These are phyloP conservation scores for Dryobates pubescens DNA, from an alignment of 2,797 vertebrate species.

Conservation along the genomic window DNA sequence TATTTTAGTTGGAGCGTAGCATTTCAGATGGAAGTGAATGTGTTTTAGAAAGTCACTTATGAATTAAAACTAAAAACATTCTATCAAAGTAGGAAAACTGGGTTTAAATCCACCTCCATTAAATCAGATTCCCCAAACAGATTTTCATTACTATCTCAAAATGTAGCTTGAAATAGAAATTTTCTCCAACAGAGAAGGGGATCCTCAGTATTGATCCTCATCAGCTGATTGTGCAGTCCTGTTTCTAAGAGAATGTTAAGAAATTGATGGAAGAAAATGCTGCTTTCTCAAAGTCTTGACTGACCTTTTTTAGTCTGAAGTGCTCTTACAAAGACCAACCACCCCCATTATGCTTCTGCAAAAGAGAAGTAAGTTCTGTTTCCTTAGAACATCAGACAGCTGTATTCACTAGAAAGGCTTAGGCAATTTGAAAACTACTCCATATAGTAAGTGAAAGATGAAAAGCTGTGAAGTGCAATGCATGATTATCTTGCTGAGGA, in stretches of 20 bases:
- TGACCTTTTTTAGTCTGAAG: conserved; percentile 14
- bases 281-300: not conserved
- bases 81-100: not conserved
- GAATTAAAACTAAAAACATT: not conserved
- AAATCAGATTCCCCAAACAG: not conserved
- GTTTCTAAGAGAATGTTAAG: not conserved
- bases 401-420: not conserved
- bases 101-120: not conserved
- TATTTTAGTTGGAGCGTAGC: not conserved
- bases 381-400: not conserved
- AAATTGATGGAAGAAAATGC: not conserved
- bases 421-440: not conserved
- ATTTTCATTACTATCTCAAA: not conserved
- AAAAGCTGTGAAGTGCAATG: not conserved
- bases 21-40: not conserved
- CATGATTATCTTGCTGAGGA: not conserved
- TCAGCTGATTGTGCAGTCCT: not conserved
- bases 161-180: not conserved
- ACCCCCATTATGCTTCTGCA: not conserved
- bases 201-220: not conserved
- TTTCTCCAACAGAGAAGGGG: not conserved
- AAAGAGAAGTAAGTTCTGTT: not conserved
- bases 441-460: not conserved
- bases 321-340: not conserved
- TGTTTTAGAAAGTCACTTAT: not conserved